Percentiles rank a stretch among this genome's conserved stretches.
Evolutionary conservation across 2,888 invertebrate genomes (phyloP).

Genomic region (Strigamia transsilvanica): DNA sequence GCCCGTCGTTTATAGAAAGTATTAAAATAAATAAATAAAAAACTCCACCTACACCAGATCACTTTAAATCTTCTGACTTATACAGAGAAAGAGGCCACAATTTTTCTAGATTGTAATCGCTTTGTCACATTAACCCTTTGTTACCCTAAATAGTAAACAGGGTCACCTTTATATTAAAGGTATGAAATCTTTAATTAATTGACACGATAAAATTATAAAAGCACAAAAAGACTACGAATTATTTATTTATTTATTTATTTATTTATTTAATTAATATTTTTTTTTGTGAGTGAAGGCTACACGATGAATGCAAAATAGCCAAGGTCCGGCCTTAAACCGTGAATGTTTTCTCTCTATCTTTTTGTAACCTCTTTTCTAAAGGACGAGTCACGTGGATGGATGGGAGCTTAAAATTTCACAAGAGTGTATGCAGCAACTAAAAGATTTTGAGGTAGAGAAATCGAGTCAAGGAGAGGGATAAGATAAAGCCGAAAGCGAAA

Average conservation of each 20-base stretch:
- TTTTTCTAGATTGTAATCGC: conserved; percentile 2
- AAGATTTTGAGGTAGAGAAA: neutral
- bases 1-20: too few relatives aligned
- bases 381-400: neutral
- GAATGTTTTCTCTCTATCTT: neutral
- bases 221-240: neutral
- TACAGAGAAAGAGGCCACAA: neutral
- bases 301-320: neutral
- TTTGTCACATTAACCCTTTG: conserved; percentile 8
- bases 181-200: neutral
- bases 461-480: neutral
- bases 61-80: neutral
- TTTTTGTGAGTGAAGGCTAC: too few relatives aligned
- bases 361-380: neutral
- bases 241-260: too few relatives aligned
- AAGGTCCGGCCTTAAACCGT: neutral
- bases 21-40: too few relatives aligned
- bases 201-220: neutral
- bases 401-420: neutral
- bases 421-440: neutral
- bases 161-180: neutral
- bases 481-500: neutral
- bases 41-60: too few relatives aligned
- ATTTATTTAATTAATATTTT: too few relatives aligned
- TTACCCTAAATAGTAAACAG: conserved; percentile 1